Evolutionary conservation across 1,140 invertebrate genomes (phyloP), one percentile per base, ranked within the genome.

Genomic region (Drosophila prosaltans): DNA sequence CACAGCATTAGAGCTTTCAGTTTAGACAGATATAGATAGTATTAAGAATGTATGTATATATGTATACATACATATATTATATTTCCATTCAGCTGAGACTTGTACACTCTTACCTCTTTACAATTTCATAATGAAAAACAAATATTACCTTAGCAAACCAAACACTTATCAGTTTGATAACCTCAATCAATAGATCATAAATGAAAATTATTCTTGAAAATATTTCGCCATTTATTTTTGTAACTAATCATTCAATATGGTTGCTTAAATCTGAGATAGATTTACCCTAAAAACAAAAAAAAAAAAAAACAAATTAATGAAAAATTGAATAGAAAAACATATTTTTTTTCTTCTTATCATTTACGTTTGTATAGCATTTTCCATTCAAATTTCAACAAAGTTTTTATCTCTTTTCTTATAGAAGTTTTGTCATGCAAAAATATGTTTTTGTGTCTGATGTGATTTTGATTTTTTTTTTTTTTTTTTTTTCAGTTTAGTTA

Each of bases 341-440:
- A 16, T 16, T 16, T 3, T 51, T 26, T 51, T 51, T 48, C 0
- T 45, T 48, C 1, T 24, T 48, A 24, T 24, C 21, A 8, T 48
- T 24, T 26, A 24, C 48, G n/a, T n/a, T 6, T 48, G 4, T 48
- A 2, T 16, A 30, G 2, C 28, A 30, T 30, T 30, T 30, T 30
- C 28, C 10, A 45, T 45, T 45, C 41, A 51, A 24, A 9, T 10
- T 59, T 21, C 4, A 39, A 58, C 16, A 58, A 58, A 9, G 7
- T 36, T 32, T 21, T 21, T 58, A 11, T 2, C 2, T 16, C n/a
- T 32, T 7, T 32, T 9, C 11, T 58, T 7, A 8, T 58, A 36
- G 3, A 48, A 16, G 60, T 39, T 54, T 70, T 62, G 62, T 72
- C 48, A 77, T 77, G 74, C 68, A 60, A 70, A 65, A 62, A 71